phyloP scores from a whole-genome alignment of 2,888 invertebrate species.

The Mythimna lalbum region DNA sequence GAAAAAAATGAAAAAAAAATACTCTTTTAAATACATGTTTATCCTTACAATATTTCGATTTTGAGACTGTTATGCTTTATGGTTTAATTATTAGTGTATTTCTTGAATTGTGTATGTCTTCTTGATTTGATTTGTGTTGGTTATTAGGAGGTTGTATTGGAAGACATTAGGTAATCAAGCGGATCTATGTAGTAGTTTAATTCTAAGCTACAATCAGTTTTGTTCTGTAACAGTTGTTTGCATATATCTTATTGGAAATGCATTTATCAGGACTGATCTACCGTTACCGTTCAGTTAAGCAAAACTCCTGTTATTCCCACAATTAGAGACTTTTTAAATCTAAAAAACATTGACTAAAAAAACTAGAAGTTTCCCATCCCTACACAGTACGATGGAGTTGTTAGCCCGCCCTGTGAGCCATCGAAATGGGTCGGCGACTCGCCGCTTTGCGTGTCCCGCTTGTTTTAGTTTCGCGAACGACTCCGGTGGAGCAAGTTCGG shows the following conservation, averaged over 20 bases:
- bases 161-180: background rate
- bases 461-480: constrained; percentile 61
- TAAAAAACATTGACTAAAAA: background rate
- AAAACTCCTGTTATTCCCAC: too few relatives aligned
- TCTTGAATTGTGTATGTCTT: background rate
- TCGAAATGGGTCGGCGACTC: constrained; percentile 61
- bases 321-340: background rate
- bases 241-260: too few relatives aligned
- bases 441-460: constrained; percentile 55
- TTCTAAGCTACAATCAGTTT: background rate
- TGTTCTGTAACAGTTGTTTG: too few relatives aligned
- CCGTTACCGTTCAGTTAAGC: too few relatives aligned
- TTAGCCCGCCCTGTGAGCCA: constrained; percentile 34
- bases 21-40: too few relatives aligned
- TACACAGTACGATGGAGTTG: constrained; percentile 35
- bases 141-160: background rate
- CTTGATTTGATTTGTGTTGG: too few relatives aligned
- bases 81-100: constrained; percentile 5
- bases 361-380: constrained; percentile 28
- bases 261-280: too few relatives aligned
- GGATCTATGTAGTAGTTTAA: background rate
- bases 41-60: too few relatives aligned
- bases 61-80: background rate
- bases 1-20: too few relatives aligned
- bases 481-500: constrained; percentile 52